A percentile compares a stretch with the other conserved stretches of the same genome.
Conservation (phyloP, 2,888 invertebrate species). For the Drosophila paracracens region DNA sequence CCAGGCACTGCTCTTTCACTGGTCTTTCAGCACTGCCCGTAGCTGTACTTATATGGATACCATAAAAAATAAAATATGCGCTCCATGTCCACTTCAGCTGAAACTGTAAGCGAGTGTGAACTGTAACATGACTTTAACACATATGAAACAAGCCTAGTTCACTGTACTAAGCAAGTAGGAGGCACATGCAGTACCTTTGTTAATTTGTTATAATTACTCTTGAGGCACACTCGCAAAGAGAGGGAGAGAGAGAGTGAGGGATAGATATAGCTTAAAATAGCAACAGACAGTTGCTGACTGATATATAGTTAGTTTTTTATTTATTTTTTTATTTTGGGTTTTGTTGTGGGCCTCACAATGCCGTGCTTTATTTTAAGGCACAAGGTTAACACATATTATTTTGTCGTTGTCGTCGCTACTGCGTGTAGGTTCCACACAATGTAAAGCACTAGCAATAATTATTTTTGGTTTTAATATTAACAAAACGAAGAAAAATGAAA, state of each 20-base stretch:
- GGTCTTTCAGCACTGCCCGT: conserved; percentile 12
- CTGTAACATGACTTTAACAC: conserved; percentile 65
- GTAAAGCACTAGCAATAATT: conserved; percentile 67
- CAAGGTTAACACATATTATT: conserved; percentile 65
- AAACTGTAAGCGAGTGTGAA: conserved; percentile 48
- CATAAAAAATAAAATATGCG: conserved; percentile 30
- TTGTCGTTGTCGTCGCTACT: conserved; percentile 33
- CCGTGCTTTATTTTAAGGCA: conserved; percentile 76
- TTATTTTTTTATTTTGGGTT: neutral
- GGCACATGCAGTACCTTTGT: conserved; percentile 50
- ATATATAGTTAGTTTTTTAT: conserved; percentile 10
- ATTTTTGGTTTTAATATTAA: conserved; percentile 69
- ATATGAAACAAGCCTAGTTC: conserved; percentile 63
- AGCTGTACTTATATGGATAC: conserved; percentile 52
- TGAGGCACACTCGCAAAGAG: conserved; percentile 6
- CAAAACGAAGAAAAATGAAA: conserved; percentile 18
- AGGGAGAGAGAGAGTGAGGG: neutral
- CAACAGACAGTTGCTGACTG: conserved; percentile 30
- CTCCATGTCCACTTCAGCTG: conserved; percentile 14
- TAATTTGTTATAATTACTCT: conserved; percentile 70
- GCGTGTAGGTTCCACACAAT: conserved; percentile 68
- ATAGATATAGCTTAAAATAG: neutral
- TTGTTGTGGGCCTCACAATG: conserved; percentile 63
- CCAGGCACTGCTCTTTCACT: conserved; percentile 5
- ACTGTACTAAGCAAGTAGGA: conserved; percentile 49